Base-by-base conservation (phyloP, 2,888 invertebrate genomes). In the Melipona bicolor region DNA sequence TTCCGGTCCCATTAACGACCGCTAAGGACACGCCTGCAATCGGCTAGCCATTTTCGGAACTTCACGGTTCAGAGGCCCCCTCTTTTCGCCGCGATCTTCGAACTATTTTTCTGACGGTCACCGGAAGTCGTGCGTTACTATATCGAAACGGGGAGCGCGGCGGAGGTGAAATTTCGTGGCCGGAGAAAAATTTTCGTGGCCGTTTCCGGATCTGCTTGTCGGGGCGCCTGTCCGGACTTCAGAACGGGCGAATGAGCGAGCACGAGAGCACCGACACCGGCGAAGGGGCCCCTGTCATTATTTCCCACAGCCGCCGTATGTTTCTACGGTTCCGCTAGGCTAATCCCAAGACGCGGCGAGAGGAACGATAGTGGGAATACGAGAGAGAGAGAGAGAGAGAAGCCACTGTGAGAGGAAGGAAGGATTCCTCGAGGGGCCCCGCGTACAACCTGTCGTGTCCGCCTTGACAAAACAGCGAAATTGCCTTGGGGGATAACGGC, bases 301-400 rank as follows among this genome's bases (percentile, higher is more conserved):
- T 92, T 93, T 92, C 91, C 90, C 90, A 91, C 91, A 92, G 91
- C 92, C 91, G 92, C 93, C 94, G 93, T 94, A 93, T 94, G 94
- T 94, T 94, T 93, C 93, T 91, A 92, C 91, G 91, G 93, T 93
- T 93, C 92, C 90, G 90, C 90, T 91, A 90, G 88, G 89, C 83
- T 89, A 88, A 90, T 74, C 88, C 73, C 79, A 67, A 70, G 83
- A 79, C 84, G 32, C 79, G 83, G 65, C 68, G 86, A 86, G 68
- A 79, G 81, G 81, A 79, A 79, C 84, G 77, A 64, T 77, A 69
- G 83, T 75, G 59, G 72, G 73, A 65, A 49, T 36, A 64, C 32
- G 77, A 64, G 32, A 50, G 74, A 65, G 70, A 74, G 81, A 43
- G 59, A 85, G 72, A 67, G 71, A 68, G 15, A 62, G 75, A 79